These are phyloP conservation scores for Poecilia gillii DNA, from an alignment of 2,797 vertebrate genomes.

Conservation along the genomic window DNA sequence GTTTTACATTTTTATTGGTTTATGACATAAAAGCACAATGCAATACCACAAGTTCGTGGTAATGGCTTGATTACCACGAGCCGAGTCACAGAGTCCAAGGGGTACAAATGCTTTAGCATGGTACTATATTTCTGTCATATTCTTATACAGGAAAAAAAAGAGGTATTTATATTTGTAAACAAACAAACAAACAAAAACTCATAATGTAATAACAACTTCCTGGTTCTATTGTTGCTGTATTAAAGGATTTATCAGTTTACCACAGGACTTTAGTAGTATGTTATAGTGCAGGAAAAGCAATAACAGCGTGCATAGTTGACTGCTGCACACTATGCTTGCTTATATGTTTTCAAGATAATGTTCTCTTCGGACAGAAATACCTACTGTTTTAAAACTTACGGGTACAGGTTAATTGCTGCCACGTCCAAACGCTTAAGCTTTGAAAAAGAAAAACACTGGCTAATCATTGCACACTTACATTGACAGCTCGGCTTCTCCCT, in stretches of 20 bases:
- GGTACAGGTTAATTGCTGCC: conserved; percentile 18
- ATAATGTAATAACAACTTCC: background rate
- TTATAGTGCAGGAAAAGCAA: background rate
- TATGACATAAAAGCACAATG: background rate
- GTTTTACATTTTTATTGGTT: background rate
- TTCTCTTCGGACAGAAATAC: background rate
- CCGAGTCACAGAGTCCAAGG: background rate
- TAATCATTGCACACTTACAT: background rate
- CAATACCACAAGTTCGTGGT: background rate
- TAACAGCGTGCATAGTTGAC: background rate
- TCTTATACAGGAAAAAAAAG: background rate
- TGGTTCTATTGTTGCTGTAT: background rate
- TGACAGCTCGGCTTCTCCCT: conserved; percentile 14
- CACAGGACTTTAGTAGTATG: background rate
- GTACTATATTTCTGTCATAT: background rate
- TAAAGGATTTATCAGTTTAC: background rate
- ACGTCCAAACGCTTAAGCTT: conserved; percentile 15
- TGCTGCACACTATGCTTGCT: background rate
- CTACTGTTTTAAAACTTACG: conserved; percentile 43
- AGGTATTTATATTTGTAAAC: background rate
- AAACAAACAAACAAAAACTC: background rate
- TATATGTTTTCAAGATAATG: background rate
- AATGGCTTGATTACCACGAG: background rate
- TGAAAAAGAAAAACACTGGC: background rate
- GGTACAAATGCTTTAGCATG: background rate